Evolutionary conservation across 2,888 invertebrate species (phyloP), one percentile per base, ranked within the genome.

Genomic region (Rhingia campestris): DNA sequence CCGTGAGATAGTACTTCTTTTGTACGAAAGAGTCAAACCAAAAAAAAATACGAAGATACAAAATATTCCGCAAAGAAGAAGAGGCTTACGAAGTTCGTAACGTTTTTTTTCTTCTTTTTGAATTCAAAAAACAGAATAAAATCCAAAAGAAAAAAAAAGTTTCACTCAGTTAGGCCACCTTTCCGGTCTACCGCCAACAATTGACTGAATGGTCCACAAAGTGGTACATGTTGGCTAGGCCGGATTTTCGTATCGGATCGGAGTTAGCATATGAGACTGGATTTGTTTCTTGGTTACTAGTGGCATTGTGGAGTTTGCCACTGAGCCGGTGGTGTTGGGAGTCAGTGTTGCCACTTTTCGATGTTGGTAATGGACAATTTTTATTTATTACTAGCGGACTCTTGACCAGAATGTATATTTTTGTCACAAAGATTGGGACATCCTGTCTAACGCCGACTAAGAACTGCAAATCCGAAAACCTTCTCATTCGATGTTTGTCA

Each of bases 201-300:
- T 72, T 85, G 85, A 85, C 85, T 85, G 85, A 85, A 75, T 85
- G 85, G 85, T 81, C 85, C 85, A 85, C 66, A 76, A 80, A 81
- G 84, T 84, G 80, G 84, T 84, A 84, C 80, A 84, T 72, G 82
- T 37, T 79, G 59, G 80, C 69, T 80, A 61, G 74, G 76, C 69
- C 74, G 64, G 82, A 58, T 82, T 84, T 84, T 75, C 64, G 64
- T 63, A 75, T 84, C 61, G 80, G 74, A 84, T 67, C 61, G 80
- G 74, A 84, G 73, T 84, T 80, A 80, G 74, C 84, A 74, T 70
- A 84, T 70, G 84, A 84, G 84, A 84, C 84, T 75, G 84, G 84
- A 80, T 80, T 84, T 72, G 72, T 84, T 80, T 75, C 74, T 84
- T 84, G 84, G 80, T 84, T 84, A 75, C 80, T 80, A 84, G 80